Evolutionary conservation across 30 jellyfish, hydroid and myxozoan genomes (phyloP).

Genomic region (Mastigias papua): DNA sequence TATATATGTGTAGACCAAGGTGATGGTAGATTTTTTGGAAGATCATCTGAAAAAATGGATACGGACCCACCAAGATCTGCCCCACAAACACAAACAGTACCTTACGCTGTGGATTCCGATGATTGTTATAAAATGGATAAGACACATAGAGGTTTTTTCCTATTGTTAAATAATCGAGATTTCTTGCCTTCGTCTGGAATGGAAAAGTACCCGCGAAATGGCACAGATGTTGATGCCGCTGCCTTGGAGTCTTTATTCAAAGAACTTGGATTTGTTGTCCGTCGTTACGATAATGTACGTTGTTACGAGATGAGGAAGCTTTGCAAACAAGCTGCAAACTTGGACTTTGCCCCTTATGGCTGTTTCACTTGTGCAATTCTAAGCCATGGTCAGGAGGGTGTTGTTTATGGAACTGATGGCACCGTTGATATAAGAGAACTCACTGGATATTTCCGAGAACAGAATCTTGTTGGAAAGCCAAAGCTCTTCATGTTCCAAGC

Average conservation of each 20-base stretch:
- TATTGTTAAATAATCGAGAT: conserved; percentile 82
- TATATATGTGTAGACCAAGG: conserved; percentile 45
- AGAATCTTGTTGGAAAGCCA: conserved; percentile 93
- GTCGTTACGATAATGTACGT: conserved; percentile 71
- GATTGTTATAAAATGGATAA: conserved; percentile 79
- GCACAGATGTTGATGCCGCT: conserved; percentile 96
- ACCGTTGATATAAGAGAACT: conserved; percentile 88
- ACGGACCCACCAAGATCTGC: conserved; percentile 31
- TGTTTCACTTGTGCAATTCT: conserved; percentile 82
- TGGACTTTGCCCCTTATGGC: conserved; percentile 59
- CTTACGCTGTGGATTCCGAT: conserved; percentile 66
- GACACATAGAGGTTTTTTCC: conserved; percentile 86
- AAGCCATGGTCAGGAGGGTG: conserved; percentile 99
- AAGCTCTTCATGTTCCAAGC: conserved; percentile 94
- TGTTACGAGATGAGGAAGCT: conserved; percentile 82
- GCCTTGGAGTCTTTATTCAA: conserved; percentile 75
- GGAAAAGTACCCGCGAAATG: conserved; percentile 94
- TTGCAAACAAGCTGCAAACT: conserved; percentile 75
- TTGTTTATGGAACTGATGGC: conserved; percentile 95
- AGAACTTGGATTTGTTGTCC: conserved; percentile 87
- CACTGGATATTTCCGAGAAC: conserved; percentile 87
- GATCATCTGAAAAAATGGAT: conserved; percentile 43
- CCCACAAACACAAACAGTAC: conserved; percentile 46
- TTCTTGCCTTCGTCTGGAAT: conserved; percentile 94
- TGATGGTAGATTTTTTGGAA: conserved; percentile 67